Conservation (phyloP, 1,140 invertebrate species). For the Pachyrhynchus sulphureomaculatus region DNA sequence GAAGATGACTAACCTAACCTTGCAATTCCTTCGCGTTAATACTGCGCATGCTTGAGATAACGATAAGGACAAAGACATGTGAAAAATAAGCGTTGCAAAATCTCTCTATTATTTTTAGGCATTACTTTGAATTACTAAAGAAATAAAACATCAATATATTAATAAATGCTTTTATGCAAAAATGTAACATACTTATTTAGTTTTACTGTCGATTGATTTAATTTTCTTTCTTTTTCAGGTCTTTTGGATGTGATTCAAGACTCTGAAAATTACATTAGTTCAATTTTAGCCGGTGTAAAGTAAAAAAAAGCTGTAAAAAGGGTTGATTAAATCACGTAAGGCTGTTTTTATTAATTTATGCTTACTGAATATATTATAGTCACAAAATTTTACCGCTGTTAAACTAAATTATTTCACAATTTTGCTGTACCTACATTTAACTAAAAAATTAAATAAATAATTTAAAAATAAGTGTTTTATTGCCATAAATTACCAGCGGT, state of each 20-base stretch:
- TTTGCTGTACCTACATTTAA: constrained; percentile 1
- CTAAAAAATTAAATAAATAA: not conserved
- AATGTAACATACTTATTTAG: not conserved
- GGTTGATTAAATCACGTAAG: not conserved
- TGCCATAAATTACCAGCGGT: too few relatives aligned
- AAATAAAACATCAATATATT: not conserved
- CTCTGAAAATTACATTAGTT: constrained; percentile 17
- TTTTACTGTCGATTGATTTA: not conserved
- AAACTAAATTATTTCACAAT: constrained; percentile 8
- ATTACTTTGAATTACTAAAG: too few relatives aligned
- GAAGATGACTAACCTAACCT: too few relatives aligned
- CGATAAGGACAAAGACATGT: too few relatives aligned
- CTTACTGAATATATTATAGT: constrained; percentile 5
- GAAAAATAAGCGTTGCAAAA: too few relatives aligned
- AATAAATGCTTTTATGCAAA: not conserved
- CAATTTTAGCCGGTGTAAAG: constrained; percentile 18
- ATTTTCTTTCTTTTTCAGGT: constrained; percentile 4
- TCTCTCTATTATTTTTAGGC: too few relatives aligned
- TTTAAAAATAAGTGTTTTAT: not conserved
- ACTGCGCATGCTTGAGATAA: too few relatives aligned
- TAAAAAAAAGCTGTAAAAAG: constrained; percentile 1
- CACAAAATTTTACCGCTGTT: not conserved
- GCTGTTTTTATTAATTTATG: constrained; percentile 2
- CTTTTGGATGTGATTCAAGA: constrained; percentile 20
- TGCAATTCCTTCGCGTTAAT: too few relatives aligned